Evolutionary conservation across 2,888 invertebrate species (phyloP), one percentile per base, ranked within the genome.

Genomic region (Ditylenchus weischeri): DNA sequence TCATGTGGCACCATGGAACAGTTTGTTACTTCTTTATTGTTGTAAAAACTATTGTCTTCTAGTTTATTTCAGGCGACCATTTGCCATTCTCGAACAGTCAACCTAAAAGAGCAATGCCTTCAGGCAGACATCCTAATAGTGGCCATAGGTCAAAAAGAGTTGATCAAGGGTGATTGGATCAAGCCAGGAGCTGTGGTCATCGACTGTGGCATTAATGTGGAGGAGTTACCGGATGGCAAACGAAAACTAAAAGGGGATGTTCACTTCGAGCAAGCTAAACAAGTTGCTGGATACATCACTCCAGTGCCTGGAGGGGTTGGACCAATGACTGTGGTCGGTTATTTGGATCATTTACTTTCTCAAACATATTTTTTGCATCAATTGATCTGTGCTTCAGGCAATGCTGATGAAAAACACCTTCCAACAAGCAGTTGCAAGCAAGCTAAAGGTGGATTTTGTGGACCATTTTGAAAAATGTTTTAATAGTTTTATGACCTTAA

Each of bases 121-220:
- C 47, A 70, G 47, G 96, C 95, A 11, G 98, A 98, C 83, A 92
- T 99, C 81, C 85, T 99, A 63, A 91, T 98, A n/a, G 95, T 94
- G 36, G 98, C 90, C 0, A 92, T 96, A 79, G 96, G 96, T 0
- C 88, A 89, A 77, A 87, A 93, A 0, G 89, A 93, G 85, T 87
- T 93, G 86, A 92, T 98, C 1, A 91, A 90, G 83, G 92, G 81
- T 0, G 90, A 90, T 72, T 96, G 96, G 96, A 89, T 99, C 76
- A 98, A 98, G 85, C 91, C 92, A 0, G 95, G 96, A 6, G 94
- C 96, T 19, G 90, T 98, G 15, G 95, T 98, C 51, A 94, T 99
- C 79, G 98, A 98, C 85, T 98, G 96, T 85, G 98, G 98, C 57
- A 98, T 98, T 77, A 95, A 93, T 86, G 88, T 83, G 18, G 75